Evolutionary conservation across 1,140 invertebrate genomes (phyloP), one percentile per base, ranked within the genome.

Genomic region (Cydia splendana): DNA sequence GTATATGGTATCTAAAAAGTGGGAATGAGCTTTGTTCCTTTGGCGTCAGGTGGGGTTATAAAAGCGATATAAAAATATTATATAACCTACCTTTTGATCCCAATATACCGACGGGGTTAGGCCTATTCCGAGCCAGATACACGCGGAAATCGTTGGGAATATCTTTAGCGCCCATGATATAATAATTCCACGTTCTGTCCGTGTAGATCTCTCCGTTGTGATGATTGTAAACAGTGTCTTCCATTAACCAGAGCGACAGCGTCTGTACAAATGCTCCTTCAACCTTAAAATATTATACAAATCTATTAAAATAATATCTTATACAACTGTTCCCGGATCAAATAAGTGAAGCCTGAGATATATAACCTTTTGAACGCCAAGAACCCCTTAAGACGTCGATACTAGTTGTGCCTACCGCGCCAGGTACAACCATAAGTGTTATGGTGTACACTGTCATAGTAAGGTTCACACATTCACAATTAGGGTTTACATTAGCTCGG

Each of bases 201-300:
- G 96, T 97, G 1, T 96, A 92, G 10, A 96, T 88, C 79, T 94
- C 87, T 57, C 96, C 97, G 51, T 95, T 96, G 69, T 94, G 82
- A 7, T 94, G 88, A 84, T 97, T 94, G 78, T 94, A 95, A 1
- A 95, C 93, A 24, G 96, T 89, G 79, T 96, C 93, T 89, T 98
- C 97, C 6, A 91, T 93, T 2, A 95, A 95, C 94, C 95, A 97
- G 81, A 96, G 95, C 12, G 97, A 97, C 10, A 97, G 80, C 4
- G 96, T 97, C 96, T 97, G 97, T 9, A 97, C 93, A 85, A 97
- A 97, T 4, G 96, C 96, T n/a, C 97, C 97, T 93, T 97, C 96
- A 0, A 92, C 82, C 82, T 83, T 30, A 62, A 76, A 71, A 62
- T 24, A 24, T n/a, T n/a, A n/a, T n/a, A n/a, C n/a, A n/a, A n/a